Base-by-base conservation (phyloP, 2,888 invertebrate genomes). In the Cheilosia grossa region DNA sequence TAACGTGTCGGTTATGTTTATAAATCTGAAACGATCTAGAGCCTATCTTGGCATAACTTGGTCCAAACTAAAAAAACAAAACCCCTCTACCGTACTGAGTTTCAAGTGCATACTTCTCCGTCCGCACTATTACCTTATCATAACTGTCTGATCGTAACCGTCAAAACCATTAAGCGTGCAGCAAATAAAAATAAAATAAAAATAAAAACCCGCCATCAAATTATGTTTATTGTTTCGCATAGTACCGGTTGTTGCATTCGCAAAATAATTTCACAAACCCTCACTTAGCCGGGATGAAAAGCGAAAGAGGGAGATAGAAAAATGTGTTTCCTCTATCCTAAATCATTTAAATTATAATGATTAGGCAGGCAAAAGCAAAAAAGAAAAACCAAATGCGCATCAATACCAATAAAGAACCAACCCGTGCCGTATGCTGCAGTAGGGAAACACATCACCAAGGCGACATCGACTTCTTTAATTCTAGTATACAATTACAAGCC, bases 391-490 rank as follows among this genome's bases (percentile, higher is more conserved):
- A 44, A 70, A 63, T 61, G 63, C 66, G 56, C 66, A 59, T 67
- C 78, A 51, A 53, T 61, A 49, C 58, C 54, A 49, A 67, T 73
- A 73, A 73, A 79, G 67, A 53, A 54, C 49, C 37, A 21, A 42
- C 53, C 30, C 54, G n/a, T n/a, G 9, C 37, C 58, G 17, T 10
- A 49, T 37, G 42, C 59, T 37, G 42, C 64, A 66, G 58, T 33
- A 56, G 67, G 63, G 42, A 79, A 69, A 73, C 64, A 69, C 64
- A 73, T 64, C 83, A 53, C 64, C 79, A 53, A 58, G 75, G 85
- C 75, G 85, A 85, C 81, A 75, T 85, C 75, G 85, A 85, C 81
- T 72, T 85, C 81, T 81, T 67, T 75, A 85, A 85, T 81, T 85
- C 75, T 67, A 77, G 81, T 81, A 67, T 81, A 72, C 80, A 81